Base-by-base conservation (phyloP, 2,113 vertebrate species). In the Grammomys dolichurus region DNA sequence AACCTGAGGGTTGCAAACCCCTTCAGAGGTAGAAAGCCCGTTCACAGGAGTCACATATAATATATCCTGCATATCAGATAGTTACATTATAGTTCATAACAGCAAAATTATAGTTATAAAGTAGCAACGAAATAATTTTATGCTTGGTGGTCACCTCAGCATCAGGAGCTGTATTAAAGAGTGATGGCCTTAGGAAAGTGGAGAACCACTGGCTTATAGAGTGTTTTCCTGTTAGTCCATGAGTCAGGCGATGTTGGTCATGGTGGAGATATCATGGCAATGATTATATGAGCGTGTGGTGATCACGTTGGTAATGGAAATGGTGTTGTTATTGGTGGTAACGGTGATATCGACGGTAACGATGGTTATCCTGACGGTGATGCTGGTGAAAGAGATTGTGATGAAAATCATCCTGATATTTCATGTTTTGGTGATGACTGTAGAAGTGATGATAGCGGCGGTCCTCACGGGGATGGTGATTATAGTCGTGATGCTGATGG, bases 381-480 rank as follows among this genome's bases (percentile, higher is more conserved):
- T 54, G 36, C 5, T 48, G 33, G 2, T 54, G 24, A 1, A 48
- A 3, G 2, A 48, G 56, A 2, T 63, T 43, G 0, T 40, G 31
- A 13, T 80, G 24, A 0, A 40, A 48, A 6, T 60, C 60, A 0
- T 24, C 7, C 0, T 58, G 48, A 0, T 48, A 1, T 24, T 10
- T 0, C 3, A 10, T 0, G 17, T 5, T 5, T 0, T 26, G 17
- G 0, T 67, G 7, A 1, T 56, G 12, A 0, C 24, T 13, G 0
- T 51, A 8, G 0, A 46, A 5, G 0, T 67, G 7, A 2, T 67
- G 19, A 0, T 70, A 24, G 0, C 54, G 26, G 0, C 65, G 40
- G 0, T 54, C 17, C 0, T 36, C 19, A 0, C 51, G 76, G 1
- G 51, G 22, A 0, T 28, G 69, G 1, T 51, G 1, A 0, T 19